Conservation (phyloP, 2,797 vertebrate genomes). For the Sphenopsis melanotis region DNA sequence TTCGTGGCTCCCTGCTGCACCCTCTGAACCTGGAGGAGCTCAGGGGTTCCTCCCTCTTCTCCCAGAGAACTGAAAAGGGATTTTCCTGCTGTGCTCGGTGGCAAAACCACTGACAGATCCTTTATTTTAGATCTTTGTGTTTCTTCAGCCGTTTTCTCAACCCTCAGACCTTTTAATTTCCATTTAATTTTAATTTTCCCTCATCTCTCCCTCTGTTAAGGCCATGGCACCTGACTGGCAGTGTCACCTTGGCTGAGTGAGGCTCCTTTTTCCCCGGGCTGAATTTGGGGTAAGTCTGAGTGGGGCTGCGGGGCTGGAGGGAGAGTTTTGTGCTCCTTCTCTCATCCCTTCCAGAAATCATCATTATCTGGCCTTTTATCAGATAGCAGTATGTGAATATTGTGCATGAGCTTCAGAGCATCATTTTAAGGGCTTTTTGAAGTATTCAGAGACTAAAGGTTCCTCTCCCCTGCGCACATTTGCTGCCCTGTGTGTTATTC, state of each 20-base stretch:
- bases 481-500: not conserved
- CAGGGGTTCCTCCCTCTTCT: not conserved
- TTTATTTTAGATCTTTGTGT: accelerated
- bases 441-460: not conserved
- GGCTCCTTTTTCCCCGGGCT: not conserved
- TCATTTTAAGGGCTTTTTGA: not conserved
- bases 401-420: not conserved
- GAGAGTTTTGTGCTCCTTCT: not conserved
- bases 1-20: not conserved
- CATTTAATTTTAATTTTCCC: not conserved
- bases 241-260: not conserved
- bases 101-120: not conserved
- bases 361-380: not conserved
- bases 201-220: not conserved
- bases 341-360: not conserved
- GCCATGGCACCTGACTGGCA: not conserved
- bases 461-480: not conserved
- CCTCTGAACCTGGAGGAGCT: accelerated
- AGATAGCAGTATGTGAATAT: accelerated
- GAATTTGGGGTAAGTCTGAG: not conserved
- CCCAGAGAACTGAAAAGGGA: not conserved
- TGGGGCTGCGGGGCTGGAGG: not conserved
- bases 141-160: not conserved
- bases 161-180: not conserved
- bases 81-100: not conserved